Base-by-base conservation (phyloP, 2,888 invertebrate species). In the Onchidella celtica region DNA sequence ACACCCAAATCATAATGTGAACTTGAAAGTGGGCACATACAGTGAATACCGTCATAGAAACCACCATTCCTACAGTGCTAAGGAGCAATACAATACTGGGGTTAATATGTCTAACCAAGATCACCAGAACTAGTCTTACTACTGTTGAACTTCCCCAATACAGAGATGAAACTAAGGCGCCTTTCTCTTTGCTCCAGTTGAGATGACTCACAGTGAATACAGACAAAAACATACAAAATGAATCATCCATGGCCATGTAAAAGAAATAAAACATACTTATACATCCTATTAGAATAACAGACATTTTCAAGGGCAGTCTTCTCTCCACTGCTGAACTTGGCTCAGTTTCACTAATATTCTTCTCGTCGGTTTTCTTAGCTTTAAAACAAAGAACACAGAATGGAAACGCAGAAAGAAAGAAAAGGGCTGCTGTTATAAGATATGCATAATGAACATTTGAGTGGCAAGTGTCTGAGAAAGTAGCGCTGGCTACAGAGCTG, bases 141-240 rank as follows among this genome's bases (percentile, higher is more conserved):
- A 32, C 70, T 6, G 72, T 79, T 34, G 70, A 61, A 32, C 70
- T 65, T 14, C 61, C 65, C 79, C 79, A 79, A 72, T 72, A 79
- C 3, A 79, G n/a, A 27, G 79, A 61, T 1, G 63, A 61, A 24
- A 79, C 63, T 6, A 34, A 1, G 0, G 79, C 79, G 24, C 79
- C 72, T 17, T 61, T 36, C 32, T 79, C 47, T 40, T 79, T 79
- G 34, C 72, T 79, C 79, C 79, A 79, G 34, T 61, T 40, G 0
- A 79, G 36, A 24, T 78, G 61, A 11, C 38, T 61, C 14, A 79
- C 79, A 36, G 72, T 72, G 63, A 79, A 79, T 1, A 63, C 24
- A n/a, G 72, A 79, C 63, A 79, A 40, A 29, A 63, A 79, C 72
- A 63, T 63, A 1, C 57, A 47, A 21, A 69, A 79, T 24, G 72